Evolutionary conservation across 2,888 invertebrate species (phyloP).

Genomic region (Chrysina gloriosa): DNA sequence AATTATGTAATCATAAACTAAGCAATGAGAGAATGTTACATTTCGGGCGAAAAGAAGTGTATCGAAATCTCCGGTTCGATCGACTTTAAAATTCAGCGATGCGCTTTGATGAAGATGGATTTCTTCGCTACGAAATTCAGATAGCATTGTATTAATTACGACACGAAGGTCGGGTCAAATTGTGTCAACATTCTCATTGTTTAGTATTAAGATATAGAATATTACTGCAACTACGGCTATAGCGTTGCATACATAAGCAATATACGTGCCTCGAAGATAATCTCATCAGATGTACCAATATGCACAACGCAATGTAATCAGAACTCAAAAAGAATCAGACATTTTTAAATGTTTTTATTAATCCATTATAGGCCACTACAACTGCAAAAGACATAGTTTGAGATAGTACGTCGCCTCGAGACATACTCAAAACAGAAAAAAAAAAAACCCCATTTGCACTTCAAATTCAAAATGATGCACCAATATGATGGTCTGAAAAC

Average conservation of each 20-base stretch:
- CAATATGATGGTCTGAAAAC: too few relatives aligned
- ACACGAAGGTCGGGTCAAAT: conserved; percentile 31
- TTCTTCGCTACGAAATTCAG: conserved; percentile 29
- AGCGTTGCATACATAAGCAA: conserved; percentile 12
- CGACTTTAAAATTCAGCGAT: conserved; percentile 18
- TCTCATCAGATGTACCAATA: too few relatives aligned
- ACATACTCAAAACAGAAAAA: too few relatives aligned
- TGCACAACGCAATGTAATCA: too few relatives aligned
- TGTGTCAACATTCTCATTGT: conserved; percentile 29
- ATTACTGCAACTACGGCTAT: background rate
- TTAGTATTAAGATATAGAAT: conserved; percentile 5
- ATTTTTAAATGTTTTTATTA: too few relatives aligned
- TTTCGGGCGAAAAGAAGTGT: background rate
- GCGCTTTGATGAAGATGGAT: background rate
- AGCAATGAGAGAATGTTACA: background rate
- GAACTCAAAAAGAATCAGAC: too few relatives aligned
- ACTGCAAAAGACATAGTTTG: too few relatives aligned
- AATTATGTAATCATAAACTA: conserved; percentile 19
- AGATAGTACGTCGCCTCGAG: too few relatives aligned
- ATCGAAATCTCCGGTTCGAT: background rate
- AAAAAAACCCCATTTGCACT: too few relatives aligned
- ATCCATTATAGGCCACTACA: too few relatives aligned
- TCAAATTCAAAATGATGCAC: too few relatives aligned
- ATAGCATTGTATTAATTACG: conserved; percentile 2
- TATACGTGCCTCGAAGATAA: background rate